Conservation (phyloP, 2,113 vertebrate genomes). For the Cyanistes caeruleus region DNA sequence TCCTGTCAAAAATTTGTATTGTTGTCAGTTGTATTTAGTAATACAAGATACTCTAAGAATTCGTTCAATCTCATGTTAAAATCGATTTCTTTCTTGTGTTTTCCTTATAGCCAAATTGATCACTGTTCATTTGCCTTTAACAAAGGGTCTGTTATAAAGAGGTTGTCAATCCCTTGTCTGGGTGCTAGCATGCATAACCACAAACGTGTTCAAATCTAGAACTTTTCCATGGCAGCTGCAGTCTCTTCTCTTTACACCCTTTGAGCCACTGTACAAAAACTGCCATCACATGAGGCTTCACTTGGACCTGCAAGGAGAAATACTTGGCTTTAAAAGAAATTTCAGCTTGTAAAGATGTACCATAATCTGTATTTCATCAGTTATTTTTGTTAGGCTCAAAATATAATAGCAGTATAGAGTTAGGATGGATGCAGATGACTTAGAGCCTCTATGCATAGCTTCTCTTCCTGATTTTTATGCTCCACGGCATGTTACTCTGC, state of each 20-base stretch:
- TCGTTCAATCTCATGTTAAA: background rate
- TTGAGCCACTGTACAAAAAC: background rate
- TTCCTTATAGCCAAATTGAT: background rate
- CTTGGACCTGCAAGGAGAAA: background rate
- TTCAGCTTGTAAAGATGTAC: too few relatives aligned
- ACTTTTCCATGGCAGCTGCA: background rate
- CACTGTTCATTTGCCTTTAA: background rate
- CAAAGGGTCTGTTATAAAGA: background rate
- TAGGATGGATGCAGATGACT: background rate
- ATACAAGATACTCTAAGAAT: background rate
- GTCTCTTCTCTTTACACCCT: background rate
- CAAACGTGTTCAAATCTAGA: background rate
- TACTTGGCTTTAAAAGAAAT: background rate
- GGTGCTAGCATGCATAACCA: background rate
- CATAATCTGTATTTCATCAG: too few relatives aligned
- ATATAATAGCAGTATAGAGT: background rate
- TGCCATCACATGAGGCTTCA: background rate
- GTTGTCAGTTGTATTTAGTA: background rate
- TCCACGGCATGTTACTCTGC: background rate
- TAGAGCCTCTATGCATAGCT: background rate
- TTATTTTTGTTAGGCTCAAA: background rate
- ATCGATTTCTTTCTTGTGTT: background rate
- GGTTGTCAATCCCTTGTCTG: background rate
- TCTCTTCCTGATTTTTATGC: background rate
- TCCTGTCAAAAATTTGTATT: background rate